These are phyloP conservation scores for Volucella inflata DNA, from an alignment of 2,888 invertebrate species.

Conservation along the genomic window DNA sequence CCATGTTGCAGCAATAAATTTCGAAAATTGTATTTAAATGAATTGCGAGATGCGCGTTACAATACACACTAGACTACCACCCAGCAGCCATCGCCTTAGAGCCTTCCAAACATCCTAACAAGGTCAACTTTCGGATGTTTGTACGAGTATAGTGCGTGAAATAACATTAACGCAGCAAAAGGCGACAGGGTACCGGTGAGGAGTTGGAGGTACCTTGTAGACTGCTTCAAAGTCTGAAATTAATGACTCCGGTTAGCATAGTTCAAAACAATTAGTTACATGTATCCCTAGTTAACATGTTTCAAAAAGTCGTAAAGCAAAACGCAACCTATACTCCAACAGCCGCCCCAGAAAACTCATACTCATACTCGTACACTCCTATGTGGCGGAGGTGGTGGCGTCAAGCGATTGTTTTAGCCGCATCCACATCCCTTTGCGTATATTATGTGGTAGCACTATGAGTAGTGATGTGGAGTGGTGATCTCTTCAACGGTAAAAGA, in stretches of 20 bases:
- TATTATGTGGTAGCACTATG: constrained; percentile 25
- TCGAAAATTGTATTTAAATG: constrained; percentile 67
- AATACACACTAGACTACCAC: background rate
- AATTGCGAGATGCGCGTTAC: constrained; percentile 41
- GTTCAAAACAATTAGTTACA: constrained; percentile 73
- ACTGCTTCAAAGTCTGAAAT: constrained; percentile 36
- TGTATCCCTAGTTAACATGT: constrained; percentile 67
- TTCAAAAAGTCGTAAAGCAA: constrained; percentile 71
- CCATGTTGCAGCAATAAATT: constrained; percentile 67
- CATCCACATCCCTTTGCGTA: constrained; percentile 54
- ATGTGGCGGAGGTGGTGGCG: background rate
- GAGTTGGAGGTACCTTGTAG: background rate
- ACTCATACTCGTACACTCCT: background rate
- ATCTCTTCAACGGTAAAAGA: constrained; percentile 14
- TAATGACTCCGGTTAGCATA: constrained; percentile 73
- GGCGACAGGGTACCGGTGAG: background rate
- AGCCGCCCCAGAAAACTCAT: constrained; percentile 3
- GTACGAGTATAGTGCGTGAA: constrained; percentile 11
- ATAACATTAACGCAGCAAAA: constrained; percentile 33
- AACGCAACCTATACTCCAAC: constrained; percentile 49
- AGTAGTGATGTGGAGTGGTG: background rate
- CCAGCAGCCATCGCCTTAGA: background rate
- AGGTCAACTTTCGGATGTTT: constrained; percentile 45
- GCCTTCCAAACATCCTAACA: constrained; percentile 9
- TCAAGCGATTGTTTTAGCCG: constrained; percentile 52